These are phyloP conservation scores for Lineus longissimus DNA, from an alignment of 1,140 invertebrate species.

Conservation along the genomic window DNA sequence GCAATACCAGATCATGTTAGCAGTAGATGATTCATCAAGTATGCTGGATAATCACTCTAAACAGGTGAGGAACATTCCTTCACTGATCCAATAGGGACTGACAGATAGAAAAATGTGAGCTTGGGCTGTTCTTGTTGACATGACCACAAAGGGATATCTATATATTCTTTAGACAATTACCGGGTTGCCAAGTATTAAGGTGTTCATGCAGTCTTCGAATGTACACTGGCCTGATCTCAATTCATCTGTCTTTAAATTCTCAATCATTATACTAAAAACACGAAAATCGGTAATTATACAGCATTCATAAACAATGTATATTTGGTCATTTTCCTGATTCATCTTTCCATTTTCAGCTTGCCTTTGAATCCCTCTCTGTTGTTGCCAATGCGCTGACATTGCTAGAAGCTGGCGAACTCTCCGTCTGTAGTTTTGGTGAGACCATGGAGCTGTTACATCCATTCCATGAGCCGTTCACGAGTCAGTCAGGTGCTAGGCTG, in stretches of 20 bases:
- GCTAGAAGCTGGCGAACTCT: conserved; percentile 88
- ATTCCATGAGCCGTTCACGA: conserved; percentile 79
- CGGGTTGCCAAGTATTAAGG: neutral
- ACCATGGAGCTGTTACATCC: conserved; percentile 76
- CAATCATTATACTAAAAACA: too few relatives aligned
- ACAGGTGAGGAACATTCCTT: conserved; percentile 31
- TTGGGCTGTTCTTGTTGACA: neutral
- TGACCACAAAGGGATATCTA: neutral
- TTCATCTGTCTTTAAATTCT: too few relatives aligned
- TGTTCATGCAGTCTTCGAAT: too few relatives aligned
- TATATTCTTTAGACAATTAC: neutral
- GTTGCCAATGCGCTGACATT: conserved; percentile 88
- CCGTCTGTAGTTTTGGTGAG: conserved; percentile 84
- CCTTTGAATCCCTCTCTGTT: conserved; percentile 89
- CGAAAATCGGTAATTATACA: too few relatives aligned
- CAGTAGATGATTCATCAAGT: conserved; percentile 91
- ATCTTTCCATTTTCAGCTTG: conserved; percentile 63
- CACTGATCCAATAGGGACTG: neutral
- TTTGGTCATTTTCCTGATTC: too few relatives aligned
- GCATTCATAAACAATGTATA: too few relatives aligned
- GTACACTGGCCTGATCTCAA: too few relatives aligned
- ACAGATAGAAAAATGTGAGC: neutral
- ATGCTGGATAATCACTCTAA: conserved; percentile 60
- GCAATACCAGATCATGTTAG: conserved; percentile 90
- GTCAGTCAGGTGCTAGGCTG: conserved; percentile 69